Evolutionary conservation across 2,888 invertebrate genomes (phyloP).

Genomic region (Meloe dianella): DNA sequence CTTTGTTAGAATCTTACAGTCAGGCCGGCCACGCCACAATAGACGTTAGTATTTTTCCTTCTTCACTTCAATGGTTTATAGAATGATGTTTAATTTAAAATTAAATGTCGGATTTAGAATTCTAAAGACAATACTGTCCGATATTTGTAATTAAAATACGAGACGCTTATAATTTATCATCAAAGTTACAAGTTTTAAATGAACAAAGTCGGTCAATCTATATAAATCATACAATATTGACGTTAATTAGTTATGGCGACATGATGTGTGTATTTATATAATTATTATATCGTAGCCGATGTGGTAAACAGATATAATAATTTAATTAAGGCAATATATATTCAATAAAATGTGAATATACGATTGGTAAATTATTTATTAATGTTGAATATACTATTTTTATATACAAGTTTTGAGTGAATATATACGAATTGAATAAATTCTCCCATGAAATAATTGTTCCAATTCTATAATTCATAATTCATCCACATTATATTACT

Average conservation of each 20-base stretch:
- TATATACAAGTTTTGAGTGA: conserved; percentile 23
- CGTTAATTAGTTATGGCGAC: conserved; percentile 57
- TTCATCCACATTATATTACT: conserved; percentile 37
- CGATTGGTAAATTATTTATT: conserved; percentile 39
- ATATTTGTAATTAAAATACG: conserved; percentile 32
- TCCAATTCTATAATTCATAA: conserved; percentile 32
- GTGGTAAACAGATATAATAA: conserved; percentile 49
- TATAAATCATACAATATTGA: conserved; percentile 57
- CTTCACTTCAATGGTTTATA: no score
- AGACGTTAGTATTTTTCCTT: no score
- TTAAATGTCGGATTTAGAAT: conserved; percentile 12
- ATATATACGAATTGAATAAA: conserved; percentile 37
- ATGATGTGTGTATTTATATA: conserved; percentile 57
- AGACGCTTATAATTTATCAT: conserved; percentile 31
- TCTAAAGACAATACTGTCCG: conserved; percentile 12
- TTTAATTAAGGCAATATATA: conserved; percentile 54
- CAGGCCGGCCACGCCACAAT: no score
- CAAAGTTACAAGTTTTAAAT: conserved; percentile 39
- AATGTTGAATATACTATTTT: conserved; percentile 33
- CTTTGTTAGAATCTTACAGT: no score
- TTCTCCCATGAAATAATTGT: conserved; percentile 36
- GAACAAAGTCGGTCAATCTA: conserved; percentile 47
- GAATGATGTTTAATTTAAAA: conserved; percentile 18
- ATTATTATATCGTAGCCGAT: conserved; percentile 56
- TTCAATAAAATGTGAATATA: conserved; percentile 48